Evolutionary conservation across 2,797 vertebrate genomes (phyloP).

Genomic region (Pantherophis vulpinus): DNA sequence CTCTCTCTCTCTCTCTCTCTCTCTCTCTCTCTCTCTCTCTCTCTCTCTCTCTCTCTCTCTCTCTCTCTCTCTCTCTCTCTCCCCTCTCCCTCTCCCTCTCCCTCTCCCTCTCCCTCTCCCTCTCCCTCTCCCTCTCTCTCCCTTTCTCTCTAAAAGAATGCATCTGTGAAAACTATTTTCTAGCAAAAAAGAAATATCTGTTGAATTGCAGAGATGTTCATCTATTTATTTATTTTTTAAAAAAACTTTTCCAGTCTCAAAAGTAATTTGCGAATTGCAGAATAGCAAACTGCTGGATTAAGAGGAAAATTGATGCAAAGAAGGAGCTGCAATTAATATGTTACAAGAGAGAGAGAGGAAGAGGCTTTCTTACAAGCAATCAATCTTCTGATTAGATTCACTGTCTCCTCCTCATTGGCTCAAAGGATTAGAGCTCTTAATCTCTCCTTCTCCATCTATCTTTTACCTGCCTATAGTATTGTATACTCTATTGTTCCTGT

Average conservation of each 20-base stretch:
- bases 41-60: too few species aligned
- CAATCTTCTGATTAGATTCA: neutral
- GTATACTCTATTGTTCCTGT: neutral
- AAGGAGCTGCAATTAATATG: neutral
- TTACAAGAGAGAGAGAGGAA: neutral
- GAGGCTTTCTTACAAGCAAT: neutral
- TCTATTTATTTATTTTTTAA: neutral
- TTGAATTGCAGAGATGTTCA: accelerated
- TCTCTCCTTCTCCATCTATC: neutral
- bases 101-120: too few species aligned
- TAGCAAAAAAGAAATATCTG: neutral
- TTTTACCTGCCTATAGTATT: neutral
- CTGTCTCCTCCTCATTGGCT: neutral
- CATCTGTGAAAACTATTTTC: neutral
- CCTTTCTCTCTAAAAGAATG: neutral
- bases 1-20: too few species aligned
- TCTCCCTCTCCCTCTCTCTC: neutral
- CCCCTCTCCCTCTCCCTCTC: too few species aligned
- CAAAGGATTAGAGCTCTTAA: neutral
- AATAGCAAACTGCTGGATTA: neutral
- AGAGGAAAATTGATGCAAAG: neutral
- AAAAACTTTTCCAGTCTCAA: neutral
- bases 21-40: too few species aligned
- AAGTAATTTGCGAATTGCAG: neutral
- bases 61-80: too few species aligned